Evolutionary conservation across 2,113 vertebrate genomes (phyloP).

Genomic region (Electrona antarctica): DNA sequence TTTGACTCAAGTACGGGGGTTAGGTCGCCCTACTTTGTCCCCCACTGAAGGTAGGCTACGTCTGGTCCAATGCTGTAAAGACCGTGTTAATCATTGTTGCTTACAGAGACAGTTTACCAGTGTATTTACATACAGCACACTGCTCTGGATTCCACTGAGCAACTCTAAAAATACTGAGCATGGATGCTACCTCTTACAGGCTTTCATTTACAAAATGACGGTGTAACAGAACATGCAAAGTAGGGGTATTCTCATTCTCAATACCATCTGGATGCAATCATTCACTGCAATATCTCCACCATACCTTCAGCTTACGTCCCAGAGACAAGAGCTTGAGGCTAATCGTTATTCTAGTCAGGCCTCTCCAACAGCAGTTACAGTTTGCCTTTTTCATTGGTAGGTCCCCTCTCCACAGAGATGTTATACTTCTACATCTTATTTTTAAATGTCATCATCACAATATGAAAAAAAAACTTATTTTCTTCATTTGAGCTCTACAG

Average conservation of each 20-base stretch:
- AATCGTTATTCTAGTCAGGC: constrained; percentile 71
- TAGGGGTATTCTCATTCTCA: constrained; percentile 65
- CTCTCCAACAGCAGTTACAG: constrained; percentile 43
- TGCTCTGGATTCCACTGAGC: constrained; percentile 26
- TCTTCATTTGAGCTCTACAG: too few species aligned
- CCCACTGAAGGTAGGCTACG: too few species aligned
- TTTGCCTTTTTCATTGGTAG: constrained; percentile 34
- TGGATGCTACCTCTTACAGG: constrained; percentile 30
- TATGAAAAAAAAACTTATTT: too few species aligned
- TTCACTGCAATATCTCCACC: constrained; percentile 65
- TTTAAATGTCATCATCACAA: too few species aligned
- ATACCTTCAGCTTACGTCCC: constrained; percentile 55
- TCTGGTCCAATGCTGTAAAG: constrained; percentile 31
- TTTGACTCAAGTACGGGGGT: too few species aligned
- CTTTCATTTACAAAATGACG: constrained; percentile 45
- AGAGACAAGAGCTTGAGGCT: constrained; percentile 35
- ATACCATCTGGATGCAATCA: constrained; percentile 67
- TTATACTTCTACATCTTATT: background rate
- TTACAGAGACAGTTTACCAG: constrained; percentile 28
- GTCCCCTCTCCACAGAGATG: constrained; percentile 14
- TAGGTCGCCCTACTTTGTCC: too few species aligned
- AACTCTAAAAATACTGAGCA: constrained; percentile 22
- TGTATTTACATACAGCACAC: constrained; percentile 1
- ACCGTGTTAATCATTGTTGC: constrained; percentile 6
- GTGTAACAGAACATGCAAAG: constrained; percentile 70